Base-by-base conservation (phyloP, 2,888 invertebrate species). In the Tortrix viridana region DNA sequence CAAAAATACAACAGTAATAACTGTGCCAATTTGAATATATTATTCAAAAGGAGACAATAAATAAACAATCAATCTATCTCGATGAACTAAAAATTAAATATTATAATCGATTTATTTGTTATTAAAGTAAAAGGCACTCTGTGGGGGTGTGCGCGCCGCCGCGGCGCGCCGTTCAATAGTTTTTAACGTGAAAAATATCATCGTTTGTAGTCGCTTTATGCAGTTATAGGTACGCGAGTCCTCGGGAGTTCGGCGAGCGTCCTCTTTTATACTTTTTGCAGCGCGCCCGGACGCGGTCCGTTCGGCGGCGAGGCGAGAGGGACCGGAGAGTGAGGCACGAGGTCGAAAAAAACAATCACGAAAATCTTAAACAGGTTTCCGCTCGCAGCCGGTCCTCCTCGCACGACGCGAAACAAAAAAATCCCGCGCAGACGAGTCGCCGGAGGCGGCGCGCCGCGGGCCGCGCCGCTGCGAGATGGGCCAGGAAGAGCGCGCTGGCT, bases 61-160 rank as follows among this genome's bases (percentile, higher is more conserved):
- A 92, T 92, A 90, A 92, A 91, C 87, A 89, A 88, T 85, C 79
- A 82, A 84, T 89, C 89, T 88, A 89, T 90, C 75, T 89, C 83
- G 87, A 86, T 88, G 76, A 90, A 91, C 89, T 91, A 90, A 89
- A 88, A 86, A 89, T 89, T 89, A 90, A 90, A 91, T 89, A 89
- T 80, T 77, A 79, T 83, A 86, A 85, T 88, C 85, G 85, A 89
- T 89, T 88, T 89, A 85, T 76, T 84, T 77, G 80, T 85, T 85
- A 81, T 82, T 56, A 86, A 82, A 84, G 88, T 88, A 89, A 86
- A 90, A 91, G 92, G 90, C 91, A 91, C 91, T 88, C 75, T 77
- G 82, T 72, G 70, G 72, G 77, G 75, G 73, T 75, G 78, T 80
- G 80, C 79, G 75, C n/a, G n/a, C n/a, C n/a, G n/a, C 71, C 72